Evolutionary conservation across 2,888 invertebrate genomes (phyloP).

Genomic region (Eupithecia subfuscata): DNA sequence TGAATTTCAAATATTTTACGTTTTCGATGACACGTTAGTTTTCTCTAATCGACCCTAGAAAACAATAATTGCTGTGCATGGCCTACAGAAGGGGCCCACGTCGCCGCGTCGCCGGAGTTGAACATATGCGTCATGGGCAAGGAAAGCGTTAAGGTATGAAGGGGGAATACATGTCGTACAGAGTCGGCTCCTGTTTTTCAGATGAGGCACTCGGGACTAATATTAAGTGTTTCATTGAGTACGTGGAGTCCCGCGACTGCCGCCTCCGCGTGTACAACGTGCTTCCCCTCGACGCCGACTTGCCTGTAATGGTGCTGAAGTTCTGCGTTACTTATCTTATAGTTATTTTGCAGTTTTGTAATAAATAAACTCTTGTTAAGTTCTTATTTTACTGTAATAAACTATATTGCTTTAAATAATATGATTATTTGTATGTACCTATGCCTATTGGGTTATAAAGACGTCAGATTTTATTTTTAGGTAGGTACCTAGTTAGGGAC

Average conservation of each 20-base stretch:
- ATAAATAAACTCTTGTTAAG: background rate
- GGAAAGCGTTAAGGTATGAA: too few relatives aligned
- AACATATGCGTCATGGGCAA: too few relatives aligned
- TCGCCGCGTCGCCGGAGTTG: too few relatives aligned
- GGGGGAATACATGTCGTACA: too few relatives aligned
- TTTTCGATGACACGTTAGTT: too few relatives aligned
- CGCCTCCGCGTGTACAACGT: background rate
- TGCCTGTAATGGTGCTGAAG: background rate
- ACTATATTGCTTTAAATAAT: background rate
- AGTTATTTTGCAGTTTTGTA: background rate
- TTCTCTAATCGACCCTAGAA: too few relatives aligned
- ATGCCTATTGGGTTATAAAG: too few relatives aligned
- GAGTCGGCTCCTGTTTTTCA: background rate
- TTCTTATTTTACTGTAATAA: background rate
- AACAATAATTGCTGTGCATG: too few relatives aligned
- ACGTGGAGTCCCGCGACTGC: slow-evolving; percentile 3
- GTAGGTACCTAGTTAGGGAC: background rate
- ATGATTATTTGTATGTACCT: background rate
- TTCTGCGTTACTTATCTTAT: slow-evolving; percentile 2
- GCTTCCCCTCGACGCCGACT: background rate
- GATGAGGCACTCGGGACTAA: background rate
- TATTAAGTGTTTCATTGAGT: background rate
- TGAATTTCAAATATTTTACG: too few relatives aligned
- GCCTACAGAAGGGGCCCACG: too few relatives aligned
- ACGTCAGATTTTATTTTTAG: too few relatives aligned